A percentile compares a stretch with the other conserved stretches of the same genome.
phyloP scores from a whole-genome alignment of 1,140 invertebrate genomes.

The Gryon sp. region DNA sequence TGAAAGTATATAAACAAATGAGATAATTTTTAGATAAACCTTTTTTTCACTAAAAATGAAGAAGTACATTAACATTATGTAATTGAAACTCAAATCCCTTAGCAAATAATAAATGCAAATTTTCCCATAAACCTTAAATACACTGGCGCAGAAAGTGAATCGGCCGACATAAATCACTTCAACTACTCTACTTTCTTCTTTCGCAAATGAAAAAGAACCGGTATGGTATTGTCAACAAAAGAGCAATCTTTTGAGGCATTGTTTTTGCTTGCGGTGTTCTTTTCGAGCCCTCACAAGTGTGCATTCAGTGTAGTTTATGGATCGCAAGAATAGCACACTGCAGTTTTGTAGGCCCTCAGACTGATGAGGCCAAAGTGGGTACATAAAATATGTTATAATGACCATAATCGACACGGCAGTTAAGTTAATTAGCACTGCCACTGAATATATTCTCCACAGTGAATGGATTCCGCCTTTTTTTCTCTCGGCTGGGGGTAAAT shows the following conservation, averaged over 20 bases:
- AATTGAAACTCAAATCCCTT: too few relatives aligned
- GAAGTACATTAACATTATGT: too few relatives aligned
- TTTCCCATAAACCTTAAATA: slow-evolving; percentile 6
- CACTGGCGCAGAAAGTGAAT: not conserved
- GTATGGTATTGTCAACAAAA: slow-evolving; percentile 35
- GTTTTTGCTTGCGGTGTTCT: slow-evolving; percentile 53
- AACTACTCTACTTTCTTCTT: slow-evolving; percentile 10
- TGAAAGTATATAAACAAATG: too few relatives aligned
- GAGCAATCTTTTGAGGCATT: slow-evolving; percentile 51
- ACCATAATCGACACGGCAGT: slow-evolving; percentile 66
- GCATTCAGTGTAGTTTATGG: slow-evolving; percentile 25
- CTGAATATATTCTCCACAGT: slow-evolving; percentile 74
- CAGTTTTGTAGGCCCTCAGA: slow-evolving; percentile 28
- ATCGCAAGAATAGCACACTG: slow-evolving; percentile 21
- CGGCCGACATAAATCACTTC: slow-evolving; percentile 1
- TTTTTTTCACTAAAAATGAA: too few relatives aligned
- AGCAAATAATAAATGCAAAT: too few relatives aligned
- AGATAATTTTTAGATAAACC: too few relatives aligned
- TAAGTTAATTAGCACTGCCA: slow-evolving; percentile 70
- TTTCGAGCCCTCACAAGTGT: slow-evolving; percentile 30
- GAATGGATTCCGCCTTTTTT: slow-evolving; percentile 57
- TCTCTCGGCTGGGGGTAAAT: slow-evolving; percentile 70
- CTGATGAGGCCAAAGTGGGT: slow-evolving; percentile 43
- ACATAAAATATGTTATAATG: slow-evolving; percentile 50
- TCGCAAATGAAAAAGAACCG: slow-evolving; percentile 31